These are phyloP conservation scores for Neuroterus valhalla DNA, from an alignment of 1,140 invertebrate species.

Conservation along the genomic window DNA sequence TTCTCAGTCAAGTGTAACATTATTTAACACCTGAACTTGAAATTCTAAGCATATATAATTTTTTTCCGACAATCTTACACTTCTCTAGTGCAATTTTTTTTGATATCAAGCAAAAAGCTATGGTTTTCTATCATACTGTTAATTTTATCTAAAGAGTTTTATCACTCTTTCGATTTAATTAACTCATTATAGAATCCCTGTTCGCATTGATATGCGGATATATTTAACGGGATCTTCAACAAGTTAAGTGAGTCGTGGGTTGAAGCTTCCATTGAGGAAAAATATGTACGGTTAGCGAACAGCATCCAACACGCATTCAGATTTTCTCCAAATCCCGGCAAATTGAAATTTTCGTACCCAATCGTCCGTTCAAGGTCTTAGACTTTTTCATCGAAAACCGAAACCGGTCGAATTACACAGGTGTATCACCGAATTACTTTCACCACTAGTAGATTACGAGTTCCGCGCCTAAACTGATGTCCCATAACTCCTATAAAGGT, in stretches of 20 bases:
- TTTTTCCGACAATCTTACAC: neutral
- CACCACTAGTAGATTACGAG: conserved; percentile 39
- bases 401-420: conserved; percentile 13
- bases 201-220: no score
- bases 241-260: no score
- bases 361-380: neutral
- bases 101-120: no score
- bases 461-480: neutral
- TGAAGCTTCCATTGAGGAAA: no score
- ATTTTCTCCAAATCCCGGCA: neutral
- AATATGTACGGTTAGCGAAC: no score
- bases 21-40: conserved; percentile 2
- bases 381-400: neutral
- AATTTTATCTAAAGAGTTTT: no score
- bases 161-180: no score
- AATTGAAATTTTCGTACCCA: neutral
- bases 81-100: no score
- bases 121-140: no score
- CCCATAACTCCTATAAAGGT: neutral
- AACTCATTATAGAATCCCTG: no score
- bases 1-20: neutral
- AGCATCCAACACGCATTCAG: no score
- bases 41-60: neutral
- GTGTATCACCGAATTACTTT: conserved; percentile 42
- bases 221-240: no score